Conservation (phyloP, 1,140 invertebrate species). For the Xylocopa sonorina region DNA sequence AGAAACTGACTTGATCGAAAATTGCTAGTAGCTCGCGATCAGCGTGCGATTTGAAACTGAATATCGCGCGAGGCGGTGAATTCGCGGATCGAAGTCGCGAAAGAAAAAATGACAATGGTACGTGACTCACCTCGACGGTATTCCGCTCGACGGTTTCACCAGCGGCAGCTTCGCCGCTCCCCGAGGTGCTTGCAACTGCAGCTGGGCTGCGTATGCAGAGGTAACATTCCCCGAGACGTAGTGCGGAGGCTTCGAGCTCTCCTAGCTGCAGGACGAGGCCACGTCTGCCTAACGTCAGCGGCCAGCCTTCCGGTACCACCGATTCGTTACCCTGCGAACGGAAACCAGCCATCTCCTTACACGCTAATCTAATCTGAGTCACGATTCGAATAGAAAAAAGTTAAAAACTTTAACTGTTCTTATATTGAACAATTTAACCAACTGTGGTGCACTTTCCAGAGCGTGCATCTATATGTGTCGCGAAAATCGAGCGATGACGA, state of each 20-base stretch:
- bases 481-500: no score
- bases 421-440: no score
- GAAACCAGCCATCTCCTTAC: background rate
- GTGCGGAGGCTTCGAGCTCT: conserved; percentile 79
- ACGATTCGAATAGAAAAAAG: no score
- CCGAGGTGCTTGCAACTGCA: conserved; percentile 73
- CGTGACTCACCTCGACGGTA: conserved; percentile 79
- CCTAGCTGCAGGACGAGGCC: conserved; percentile 80
- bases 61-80: background rate
- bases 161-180: conserved; percentile 59
- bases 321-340: conserved; percentile 80
- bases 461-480: no score
- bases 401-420: no score
- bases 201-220: conserved; percentile 80
- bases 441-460: no score
- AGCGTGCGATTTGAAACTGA: no score
- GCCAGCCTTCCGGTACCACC: conserved; percentile 80
- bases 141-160: conserved; percentile 75
- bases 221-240: conserved; percentile 82
- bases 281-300: conserved; percentile 78
- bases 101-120: conserved; percentile 25
- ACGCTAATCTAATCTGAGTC: background rate
- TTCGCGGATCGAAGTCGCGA: background rate
- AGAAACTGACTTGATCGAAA: no score
- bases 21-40: no score